phyloP scores from a whole-genome alignment of 2,113 vertebrate genomes.

The Ptilonorhynchus violaceus region DNA sequence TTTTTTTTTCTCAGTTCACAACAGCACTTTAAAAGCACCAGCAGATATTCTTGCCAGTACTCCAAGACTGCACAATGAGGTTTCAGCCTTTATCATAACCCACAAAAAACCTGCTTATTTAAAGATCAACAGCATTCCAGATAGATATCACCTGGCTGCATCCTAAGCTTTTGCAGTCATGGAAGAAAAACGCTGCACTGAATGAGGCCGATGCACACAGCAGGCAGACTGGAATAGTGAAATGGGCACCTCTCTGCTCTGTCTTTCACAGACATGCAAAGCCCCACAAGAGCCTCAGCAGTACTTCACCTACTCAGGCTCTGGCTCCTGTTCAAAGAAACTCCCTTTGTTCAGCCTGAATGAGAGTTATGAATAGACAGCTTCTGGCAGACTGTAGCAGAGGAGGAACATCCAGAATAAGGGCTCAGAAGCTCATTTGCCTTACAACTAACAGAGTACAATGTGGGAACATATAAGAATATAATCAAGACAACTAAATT shows the following conservation, averaged over 20 bases:
- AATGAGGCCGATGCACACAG: accelerated
- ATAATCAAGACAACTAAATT: background rate
- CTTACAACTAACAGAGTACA: background rate
- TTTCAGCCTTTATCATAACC: background rate
- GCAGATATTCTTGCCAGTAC: background rate
- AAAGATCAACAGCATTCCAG: background rate
- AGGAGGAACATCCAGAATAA: background rate
- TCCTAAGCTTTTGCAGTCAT: background rate
- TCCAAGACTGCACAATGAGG: background rate
- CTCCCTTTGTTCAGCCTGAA: background rate
- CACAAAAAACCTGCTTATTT: background rate
- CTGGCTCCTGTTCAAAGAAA: background rate
- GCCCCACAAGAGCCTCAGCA: background rate
- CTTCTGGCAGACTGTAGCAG: background rate
- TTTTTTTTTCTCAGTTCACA: background rate
- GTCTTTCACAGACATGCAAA: background rate
- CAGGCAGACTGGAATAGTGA: background rate
- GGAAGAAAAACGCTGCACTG: background rate
- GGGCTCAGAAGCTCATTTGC: background rate
- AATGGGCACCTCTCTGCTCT: background rate
- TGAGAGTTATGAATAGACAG: background rate
- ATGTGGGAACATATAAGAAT: background rate
- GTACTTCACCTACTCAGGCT: background rate
- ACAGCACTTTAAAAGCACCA: background rate
- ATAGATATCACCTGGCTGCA: background rate